phyloP scores from a whole-genome alignment of 1,140 invertebrate genomes.

The Calycopis cecrops region DNA sequence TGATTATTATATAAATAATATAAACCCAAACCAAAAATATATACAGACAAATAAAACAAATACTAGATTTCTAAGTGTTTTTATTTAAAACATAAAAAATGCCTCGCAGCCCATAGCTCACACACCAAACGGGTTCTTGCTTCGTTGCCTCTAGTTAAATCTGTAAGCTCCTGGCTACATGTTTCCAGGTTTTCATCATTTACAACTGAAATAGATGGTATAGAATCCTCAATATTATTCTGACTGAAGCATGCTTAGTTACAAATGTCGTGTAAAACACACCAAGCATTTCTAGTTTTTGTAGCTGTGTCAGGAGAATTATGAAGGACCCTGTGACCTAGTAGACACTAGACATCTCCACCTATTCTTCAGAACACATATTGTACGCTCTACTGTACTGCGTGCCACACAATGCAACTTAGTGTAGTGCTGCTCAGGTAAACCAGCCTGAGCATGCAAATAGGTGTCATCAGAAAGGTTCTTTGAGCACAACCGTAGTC shows the following conservation, averaged over 20 bases:
- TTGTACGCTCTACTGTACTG: conserved; percentile 25
- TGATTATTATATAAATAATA: not conserved
- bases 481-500: conserved; percentile 29
- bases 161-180: not conserved
- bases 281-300: no score
- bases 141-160: not conserved
- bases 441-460: conserved; percentile 16
- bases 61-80: no score
- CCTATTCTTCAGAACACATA: conserved; percentile 26
- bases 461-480: conserved; percentile 27
- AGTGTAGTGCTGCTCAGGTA: conserved; percentile 21
- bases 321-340: conserved; percentile 24
- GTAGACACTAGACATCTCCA: conserved; percentile 28
- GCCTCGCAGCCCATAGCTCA: conserved; percentile 2
- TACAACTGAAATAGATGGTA: not conserved
- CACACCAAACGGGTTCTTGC: not conserved
- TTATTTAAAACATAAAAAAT: not conserved
- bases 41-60: not conserved
- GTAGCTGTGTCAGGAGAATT: conserved; percentile 21
- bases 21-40: not conserved
- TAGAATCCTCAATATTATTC: no score
- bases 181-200: not conserved
- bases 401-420: conserved; percentile 20
- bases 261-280: conserved; percentile 27
- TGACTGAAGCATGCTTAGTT: not conserved